Evolutionary conservation across 53 echinoderm and acorn worm species (phyloP), one percentile per base, ranked within the genome.

Genomic region (Actinopyga echinites): DNA sequence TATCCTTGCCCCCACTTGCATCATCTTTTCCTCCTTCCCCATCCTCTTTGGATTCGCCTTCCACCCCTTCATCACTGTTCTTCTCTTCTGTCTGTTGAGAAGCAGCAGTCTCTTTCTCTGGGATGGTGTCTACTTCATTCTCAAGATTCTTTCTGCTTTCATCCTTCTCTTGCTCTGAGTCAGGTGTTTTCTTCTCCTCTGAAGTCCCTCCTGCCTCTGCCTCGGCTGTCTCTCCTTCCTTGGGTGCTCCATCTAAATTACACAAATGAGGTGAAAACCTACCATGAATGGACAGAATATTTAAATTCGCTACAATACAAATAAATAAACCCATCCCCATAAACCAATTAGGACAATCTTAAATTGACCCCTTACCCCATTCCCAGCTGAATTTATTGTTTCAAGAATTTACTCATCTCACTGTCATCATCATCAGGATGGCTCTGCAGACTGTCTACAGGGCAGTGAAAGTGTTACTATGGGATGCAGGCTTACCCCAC

Each of bases 111-210:
- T 66, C 80, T 24, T 80, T 86, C 80, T 65, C 65, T 29, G 61
- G 60, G 37, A 82, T 37, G 38, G 37, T 49, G 43, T 60, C 62
- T 24, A 71, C 88, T 61, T 86, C 89, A 56, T 85, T 85, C 11
- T 81, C 85, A 6, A 85, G 74, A 24, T 57, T 83, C 60, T 78
- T 74, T 26, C 44, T 53, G 26, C 42, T 65, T 15, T 62, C 74
- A 11, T 89, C 75, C 23, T 57, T 25, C 49, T 83, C 64, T 40
- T 56, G 60, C 19, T 21, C 34, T 0, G 25, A 65, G 29, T 56
- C 79, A 17, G 56, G 53, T 20, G 54, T 77, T 30, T 56, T 45
- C 56, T 53, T 31, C 62, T 62, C 22, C 57, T 77, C 77, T 55
- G 77, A 15, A 24, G 56, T 30, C 13, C 11, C 55, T 53, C 54